Base-by-base conservation (phyloP, 2,113 vertebrate genomes). In the Tachuris rubrigastra region DNA sequence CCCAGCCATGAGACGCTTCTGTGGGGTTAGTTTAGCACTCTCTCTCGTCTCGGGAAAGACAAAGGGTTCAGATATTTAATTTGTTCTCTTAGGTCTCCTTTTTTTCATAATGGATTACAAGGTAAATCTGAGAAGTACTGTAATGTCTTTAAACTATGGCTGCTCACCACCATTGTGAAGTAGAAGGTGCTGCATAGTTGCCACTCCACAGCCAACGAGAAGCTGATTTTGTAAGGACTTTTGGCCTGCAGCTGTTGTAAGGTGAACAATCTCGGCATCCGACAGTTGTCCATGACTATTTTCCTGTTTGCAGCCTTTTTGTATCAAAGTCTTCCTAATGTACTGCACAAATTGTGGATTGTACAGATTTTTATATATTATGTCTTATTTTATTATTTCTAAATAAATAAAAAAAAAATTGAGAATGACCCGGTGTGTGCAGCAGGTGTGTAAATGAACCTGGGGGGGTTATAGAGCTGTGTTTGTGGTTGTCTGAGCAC, bases 301-400 rank as follows among this genome's bases (percentile, higher is more conserved):
- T 98, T 98, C 98, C 97, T 96, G 95, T 98, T 97, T 97, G 98
- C 98, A 98, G 98, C 98, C 98, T 98, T 99, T 98, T 98, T 99
- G 98, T 99, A 98, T 98, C 98, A 87, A 98, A 95, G 99, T 99
- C 99, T 99, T 99, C 99, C 99, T 98, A 97, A 98, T 98, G 98
- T 99, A 99, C 99, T 99, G 99, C 98, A 99, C 98, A 99, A 98
- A 99, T 98, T 98, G 98, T 98, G 98, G 98, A 98, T 98, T 99
- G 99, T 99, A 99, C 98, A 99, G 98, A 99, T 98, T 99, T 99
- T 99, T 99, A 98, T 99, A 99, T 98, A 98, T 99, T 99, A 99
- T 98, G 99, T 99, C 98, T 98, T 99, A 99, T 99, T 99, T 98
- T 99, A 99, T 99, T 99, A 98, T 98, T 98, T 99, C 99, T 99